Evolutionary conservation across 2,888 invertebrate species (phyloP).

Genomic region (Trichopria drosophilae): DNA sequence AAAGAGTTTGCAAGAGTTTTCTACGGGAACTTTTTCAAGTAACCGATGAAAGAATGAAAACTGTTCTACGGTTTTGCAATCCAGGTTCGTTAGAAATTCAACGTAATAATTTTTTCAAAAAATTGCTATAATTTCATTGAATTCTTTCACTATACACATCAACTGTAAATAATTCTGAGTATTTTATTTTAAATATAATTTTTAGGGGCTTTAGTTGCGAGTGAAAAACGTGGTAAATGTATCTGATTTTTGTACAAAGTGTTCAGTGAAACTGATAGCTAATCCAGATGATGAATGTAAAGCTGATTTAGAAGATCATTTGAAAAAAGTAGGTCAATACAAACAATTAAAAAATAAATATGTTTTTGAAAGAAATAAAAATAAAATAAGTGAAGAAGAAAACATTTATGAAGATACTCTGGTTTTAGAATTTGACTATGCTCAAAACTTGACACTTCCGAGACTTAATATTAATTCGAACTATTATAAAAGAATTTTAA

Average conservation of each 20-base stretch:
- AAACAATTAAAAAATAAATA: not conserved
- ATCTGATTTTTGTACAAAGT: not conserved
- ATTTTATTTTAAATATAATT: not conserved
- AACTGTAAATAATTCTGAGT: too few species aligned
- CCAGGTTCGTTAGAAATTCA: too few species aligned
- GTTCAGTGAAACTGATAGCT: not conserved
- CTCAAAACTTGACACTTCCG: conserved; percentile 17
- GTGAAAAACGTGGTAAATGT: conserved; percentile 5
- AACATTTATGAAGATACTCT: too few species aligned
- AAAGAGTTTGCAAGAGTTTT: conserved; percentile 11
- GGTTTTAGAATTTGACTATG: conserved; percentile 23
- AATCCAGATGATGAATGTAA: too few species aligned
- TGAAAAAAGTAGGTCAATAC: too few species aligned
- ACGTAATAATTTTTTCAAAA: too few species aligned
- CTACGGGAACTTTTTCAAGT: conserved; percentile 7
- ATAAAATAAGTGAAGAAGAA: too few species aligned
- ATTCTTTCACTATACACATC: too few species aligned
- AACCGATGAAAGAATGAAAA: conserved; percentile 12
- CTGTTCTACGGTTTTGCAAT: conserved; percentile 2
- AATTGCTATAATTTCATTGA: too few species aligned
- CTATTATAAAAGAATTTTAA: conserved; percentile 14
- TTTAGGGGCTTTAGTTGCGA: not conserved
- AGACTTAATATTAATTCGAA: conserved; percentile 16
- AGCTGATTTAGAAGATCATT: too few species aligned
- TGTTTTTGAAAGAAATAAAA: not conserved